These are phyloP conservation scores for Cyclina sinensis DNA, from an alignment of 1,140 invertebrate genomes.

Conservation along the genomic window DNA sequence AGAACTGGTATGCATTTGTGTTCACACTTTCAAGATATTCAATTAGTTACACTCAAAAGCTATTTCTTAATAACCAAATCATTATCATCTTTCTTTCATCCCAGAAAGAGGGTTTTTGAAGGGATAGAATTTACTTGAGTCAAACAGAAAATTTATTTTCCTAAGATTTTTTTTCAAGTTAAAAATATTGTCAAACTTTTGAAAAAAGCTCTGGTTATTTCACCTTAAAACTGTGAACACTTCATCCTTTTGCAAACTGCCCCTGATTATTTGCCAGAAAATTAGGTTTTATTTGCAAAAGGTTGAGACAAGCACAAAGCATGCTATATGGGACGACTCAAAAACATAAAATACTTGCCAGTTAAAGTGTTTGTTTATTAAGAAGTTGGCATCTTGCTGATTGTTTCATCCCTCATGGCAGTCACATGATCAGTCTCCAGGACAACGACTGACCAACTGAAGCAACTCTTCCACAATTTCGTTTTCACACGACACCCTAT, in stretches of 20 bases:
- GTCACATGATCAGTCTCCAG: constrained; percentile 57
- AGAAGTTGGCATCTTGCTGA: constrained; percentile 28
- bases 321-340: constrained; percentile 64
- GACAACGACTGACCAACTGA: constrained; percentile 60
- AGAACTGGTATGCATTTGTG: constrained; percentile 19
- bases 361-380: constrained; percentile 55
- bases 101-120: too few species aligned
- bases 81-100: too few species aligned
- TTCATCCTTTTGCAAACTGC: constrained; percentile 31
- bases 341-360: constrained; percentile 83
- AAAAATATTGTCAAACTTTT: too few species aligned
- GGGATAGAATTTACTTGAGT: too few species aligned
- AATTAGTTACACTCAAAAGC: too few species aligned
- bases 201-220: too few species aligned
- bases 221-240: constrained; percentile 7
- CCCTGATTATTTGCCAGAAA: background rate
- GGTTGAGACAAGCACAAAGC: constrained; percentile 49
- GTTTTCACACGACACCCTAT: constrained; percentile 8
- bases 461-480: constrained; percentile 2
- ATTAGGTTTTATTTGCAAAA: constrained; percentile 19
- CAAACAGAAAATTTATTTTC: too few species aligned
- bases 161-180: too few species aligned
- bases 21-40: background rate
- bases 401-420: background rate
- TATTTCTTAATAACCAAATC: too few species aligned